Base-by-base conservation (phyloP, 2,888 invertebrate species). In the Ennomos quercinarius region DNA sequence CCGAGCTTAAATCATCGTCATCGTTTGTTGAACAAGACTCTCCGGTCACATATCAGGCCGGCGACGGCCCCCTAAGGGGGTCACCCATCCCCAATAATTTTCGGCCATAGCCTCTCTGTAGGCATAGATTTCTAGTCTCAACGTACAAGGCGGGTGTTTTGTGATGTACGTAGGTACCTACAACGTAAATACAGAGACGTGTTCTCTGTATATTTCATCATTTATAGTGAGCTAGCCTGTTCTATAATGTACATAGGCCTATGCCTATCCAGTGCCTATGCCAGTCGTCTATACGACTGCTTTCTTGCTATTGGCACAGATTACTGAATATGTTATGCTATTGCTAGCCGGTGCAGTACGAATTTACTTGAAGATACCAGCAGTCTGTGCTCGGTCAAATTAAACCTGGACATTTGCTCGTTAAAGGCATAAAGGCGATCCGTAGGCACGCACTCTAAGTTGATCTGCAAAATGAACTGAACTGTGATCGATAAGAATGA, bases 11-110 rank as follows among this genome's bases (percentile, higher is more conserved):
- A 92, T 91, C 91, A 92, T 92, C 91, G 91, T 92, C 91, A 91
- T 89, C 91, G 91, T 92, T 92, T 92, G 91, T 91, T 92, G 91
- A 91, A 91, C 91, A 92, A 91, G 91, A 91, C 90, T 91, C 89
- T 86, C 90, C 87, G 91, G 91, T 91, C 91, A 92, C 91, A 91
- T 91, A 91, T 91, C 91, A 91, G 87, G 73, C 75, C 80, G 80
- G 81, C 83, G 87, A 84, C 84, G 85, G 79, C 78, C 61, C 51
- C 70, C 72, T 50, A 42, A 45, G 45, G 50, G 57, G 46, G 35
- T 45, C n/a, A 60, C 66, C 61, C 68, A 69, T 82, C 81, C 78
- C 79, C 82, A 81, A 87, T 88, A 87, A 90, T 90, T 89, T 89
- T 87, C 84, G 80, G 81, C 77, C 84, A 27, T 78, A 83, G 80